Percentiles rank a stretch among this genome's conserved stretches.
phyloP scores from a whole-genome alignment of 1,140 invertebrate genomes.

The Saccostrea glomerata region DNA sequence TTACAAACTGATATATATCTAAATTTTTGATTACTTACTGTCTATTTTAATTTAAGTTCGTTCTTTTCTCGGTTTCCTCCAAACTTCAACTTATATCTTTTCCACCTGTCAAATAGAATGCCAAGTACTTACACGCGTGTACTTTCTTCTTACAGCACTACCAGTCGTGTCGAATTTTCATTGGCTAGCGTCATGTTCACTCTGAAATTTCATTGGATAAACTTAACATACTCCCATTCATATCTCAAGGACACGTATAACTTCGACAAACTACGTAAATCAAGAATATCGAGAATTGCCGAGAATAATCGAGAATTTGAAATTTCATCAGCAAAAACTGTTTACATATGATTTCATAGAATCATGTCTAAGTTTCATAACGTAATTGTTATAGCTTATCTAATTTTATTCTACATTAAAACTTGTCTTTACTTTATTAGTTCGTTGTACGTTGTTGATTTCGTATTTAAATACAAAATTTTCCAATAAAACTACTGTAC shows the following conservation, averaged over 20 bases:
- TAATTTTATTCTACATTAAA: background rate
- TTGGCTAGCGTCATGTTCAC: constrained; percentile 27
- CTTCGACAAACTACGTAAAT: constrained; percentile 31
- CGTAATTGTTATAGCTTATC: background rate
- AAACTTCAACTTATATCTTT: constrained; percentile 12
- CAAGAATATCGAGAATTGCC: constrained; percentile 12
- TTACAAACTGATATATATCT: background rate
- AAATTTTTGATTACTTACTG: constrained; percentile 1
- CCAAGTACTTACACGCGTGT: background rate
- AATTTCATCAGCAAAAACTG: background rate
- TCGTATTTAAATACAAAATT: background rate
- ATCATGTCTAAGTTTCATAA: background rate
- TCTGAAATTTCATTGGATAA: constrained; percentile 30
- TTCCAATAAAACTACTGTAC: no score
- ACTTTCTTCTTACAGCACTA: background rate
- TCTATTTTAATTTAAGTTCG: background rate
- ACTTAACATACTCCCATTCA: constrained; percentile 17
- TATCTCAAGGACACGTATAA: constrained; percentile 38
- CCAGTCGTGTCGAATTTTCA: constrained; percentile 38
- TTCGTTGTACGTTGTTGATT: background rate
- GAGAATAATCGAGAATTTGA: background rate
- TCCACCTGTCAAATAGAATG: constrained; percentile 38
- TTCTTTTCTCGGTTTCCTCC: background rate
- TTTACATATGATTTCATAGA: background rate
- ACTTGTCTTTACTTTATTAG: background rate